Base-by-base conservation (phyloP, 2,888 invertebrate species). In the Calameuta filiformis region DNA sequence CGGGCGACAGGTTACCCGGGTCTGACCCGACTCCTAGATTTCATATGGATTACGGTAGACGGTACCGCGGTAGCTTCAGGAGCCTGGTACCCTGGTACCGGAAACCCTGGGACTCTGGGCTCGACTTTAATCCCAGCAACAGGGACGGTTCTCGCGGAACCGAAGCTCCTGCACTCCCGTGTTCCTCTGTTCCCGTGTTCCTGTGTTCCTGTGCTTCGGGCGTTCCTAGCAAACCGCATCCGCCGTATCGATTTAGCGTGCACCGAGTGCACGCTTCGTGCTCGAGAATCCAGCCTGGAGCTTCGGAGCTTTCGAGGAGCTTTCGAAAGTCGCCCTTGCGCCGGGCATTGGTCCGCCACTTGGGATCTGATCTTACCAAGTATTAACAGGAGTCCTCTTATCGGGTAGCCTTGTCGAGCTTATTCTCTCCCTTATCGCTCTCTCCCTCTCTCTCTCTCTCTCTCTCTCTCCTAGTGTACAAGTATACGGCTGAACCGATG, bases 221-320 rank as follows among this genome's bases (percentile, higher is more conserved):
- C 40, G 40, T 15, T 40, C 40, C 40, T 40, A 35, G 79, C 78
- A 76, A 56, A 71, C 76, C 73, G n/a, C 77, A 76, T 79, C 73
- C 78, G 71, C 68, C 77, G 78, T 83, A 84, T 84, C 84, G 84
- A 84, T 84, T 81, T 76, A 79, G 81, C 80, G 80, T 83, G 81
- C 79, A 80, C 80, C 74, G 81, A 84, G 81, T 82, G 83, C 82
- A 80, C 76, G 80, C 40, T 82, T 76, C 81, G 78, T 82, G 79
- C 79, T 79, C 77, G 81, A 80, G 79, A 75, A 81, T 79, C 80
- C 76, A 37, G 75, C 75, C 37, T 30, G 69, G 76, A 76, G 75
- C 75, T 31, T 23, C 69, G 75, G 75, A 33, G 77, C 75, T 30
- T 69, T 37, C 73, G 34, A 69, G 40, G 40, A 68, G 69, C 77